phyloP scores from a whole-genome alignment of 2,797 vertebrate species.

The Sciurus carolinensis region DNA sequence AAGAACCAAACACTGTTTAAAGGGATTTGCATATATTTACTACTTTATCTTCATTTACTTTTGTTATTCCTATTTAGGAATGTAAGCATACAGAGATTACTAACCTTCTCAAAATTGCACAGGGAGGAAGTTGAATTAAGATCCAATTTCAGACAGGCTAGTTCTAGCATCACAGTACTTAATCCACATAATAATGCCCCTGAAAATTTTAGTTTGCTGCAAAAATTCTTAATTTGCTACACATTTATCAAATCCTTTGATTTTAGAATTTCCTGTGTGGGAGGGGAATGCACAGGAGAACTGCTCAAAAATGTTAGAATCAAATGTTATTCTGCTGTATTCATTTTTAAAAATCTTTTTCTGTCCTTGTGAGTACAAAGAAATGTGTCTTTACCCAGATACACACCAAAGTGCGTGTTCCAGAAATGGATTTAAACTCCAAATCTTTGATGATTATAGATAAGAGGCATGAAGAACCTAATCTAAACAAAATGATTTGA shows the following conservation, averaged over 20 bases:
- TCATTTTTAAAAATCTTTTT: slow-evolving; percentile 54
- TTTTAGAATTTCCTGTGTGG: slow-evolving; percentile 66
- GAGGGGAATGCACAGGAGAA: slow-evolving; percentile 42
- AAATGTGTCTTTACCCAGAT: slow-evolving; percentile 26
- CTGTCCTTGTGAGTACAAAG: slow-evolving; percentile 47
- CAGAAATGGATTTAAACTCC: slow-evolving; percentile 67
- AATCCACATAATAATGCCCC: slow-evolving; percentile 42
- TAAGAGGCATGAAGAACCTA: slow-evolving; percentile 42
- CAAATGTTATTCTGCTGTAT: slow-evolving; percentile 52
- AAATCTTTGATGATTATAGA: slow-evolving; percentile 60
- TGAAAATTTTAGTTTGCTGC: slow-evolving; percentile 68
- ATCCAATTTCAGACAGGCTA: neutral
- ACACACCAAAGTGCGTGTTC: slow-evolving; percentile 43
- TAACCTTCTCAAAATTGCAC: slow-evolving; percentile 29
- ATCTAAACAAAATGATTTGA: slow-evolving; percentile 71
- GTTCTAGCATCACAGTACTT: slow-evolving; percentile 53
- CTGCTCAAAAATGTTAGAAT: slow-evolving; percentile 55
- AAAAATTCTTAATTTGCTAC: slow-evolving; percentile 63
- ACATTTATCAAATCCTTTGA: slow-evolving; percentile 63
- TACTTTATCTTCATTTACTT: slow-evolving; percentile 31
- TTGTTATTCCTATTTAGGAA: slow-evolving; percentile 55
- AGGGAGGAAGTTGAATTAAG: slow-evolving; percentile 23
- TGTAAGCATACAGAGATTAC: slow-evolving; percentile 2
- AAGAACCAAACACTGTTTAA: neutral
- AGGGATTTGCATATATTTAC: slow-evolving; percentile 43